Evolutionary conservation across 2,888 invertebrate species (phyloP), one percentile per base, ranked within the genome.

Genomic region (Harpalus rufipes): DNA sequence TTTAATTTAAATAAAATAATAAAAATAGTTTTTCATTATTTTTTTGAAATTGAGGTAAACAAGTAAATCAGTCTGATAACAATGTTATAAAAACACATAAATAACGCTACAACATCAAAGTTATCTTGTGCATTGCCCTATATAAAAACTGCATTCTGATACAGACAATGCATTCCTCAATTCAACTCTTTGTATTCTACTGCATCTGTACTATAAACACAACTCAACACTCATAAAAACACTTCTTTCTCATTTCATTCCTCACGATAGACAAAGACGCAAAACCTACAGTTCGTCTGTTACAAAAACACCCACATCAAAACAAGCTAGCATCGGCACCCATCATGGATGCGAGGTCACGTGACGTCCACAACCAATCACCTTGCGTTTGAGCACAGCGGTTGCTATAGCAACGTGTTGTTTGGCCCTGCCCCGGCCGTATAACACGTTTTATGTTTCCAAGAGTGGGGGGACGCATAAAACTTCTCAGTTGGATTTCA

Each of bases 371-470:
- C 85, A 85, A 86, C 91, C 91, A 91, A 91, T 91, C 88, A 87
- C 81, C 85, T 82, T 51, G 83, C 83, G 63, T 86, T 85, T 79
- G 79, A 65, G 86, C 89, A 88, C 90, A 90, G 89, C 90, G 90
- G 90, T 89, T 88, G 90, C 89, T 90, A 91, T 91, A 90, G 91
- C 90, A 91, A 91, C 91, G 89, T 88, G 61, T 58, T 44, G 58
- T 59, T 65, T 44, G 86, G 87, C 83, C 85, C 89, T 89, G 88
- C 90, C 90, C 88, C 82, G 84, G 65, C 51, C 25, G 65, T 78
- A 78, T 78, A 84, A 84, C 72, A 80, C 72, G 72, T 79, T 85
- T 80, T 85, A 85, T 85, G 85, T 58, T 7, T 18, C 6, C 12
- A n/a, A n/a, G 39, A 65, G 79, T 72, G 85, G 68, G 85, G 85